phyloP scores from a whole-genome alignment of 2,888 invertebrate genomes.

The Hedychridium roseum region DNA sequence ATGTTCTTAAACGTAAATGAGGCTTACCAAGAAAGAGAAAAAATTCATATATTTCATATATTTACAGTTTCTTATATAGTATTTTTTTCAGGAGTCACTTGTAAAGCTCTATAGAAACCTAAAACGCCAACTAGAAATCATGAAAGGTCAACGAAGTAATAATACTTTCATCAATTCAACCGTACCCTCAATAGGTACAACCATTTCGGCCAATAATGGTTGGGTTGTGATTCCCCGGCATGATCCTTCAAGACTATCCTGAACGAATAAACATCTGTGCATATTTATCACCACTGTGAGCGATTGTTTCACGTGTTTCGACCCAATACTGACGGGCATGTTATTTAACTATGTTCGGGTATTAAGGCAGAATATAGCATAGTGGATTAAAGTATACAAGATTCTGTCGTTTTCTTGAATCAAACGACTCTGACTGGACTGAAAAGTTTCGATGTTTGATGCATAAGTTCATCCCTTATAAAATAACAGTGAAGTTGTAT shows the following conservation, averaged over 20 bases:
- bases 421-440: too few relatives aligned
- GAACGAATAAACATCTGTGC: constrained; percentile 22
- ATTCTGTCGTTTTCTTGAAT: too few relatives aligned
- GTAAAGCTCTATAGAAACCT: constrained; percentile 73
- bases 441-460: too few relatives aligned
- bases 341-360: too few relatives aligned
- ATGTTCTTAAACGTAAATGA: background rate
- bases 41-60: background rate
- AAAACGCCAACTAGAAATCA: constrained; percentile 71
- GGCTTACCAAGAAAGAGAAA: background rate
- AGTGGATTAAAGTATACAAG: too few relatives aligned
- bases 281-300: too few relatives aligned
- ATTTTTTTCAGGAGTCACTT: constrained; percentile 70
- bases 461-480: too few relatives aligned
- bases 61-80: constrained; percentile 1
- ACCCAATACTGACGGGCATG: too few relatives aligned
- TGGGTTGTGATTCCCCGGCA: constrained; percentile 66
- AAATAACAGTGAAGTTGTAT: too few relatives aligned
- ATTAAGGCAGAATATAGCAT: too few relatives aligned
- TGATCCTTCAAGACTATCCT: constrained; percentile 50
- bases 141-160: constrained; percentile 60
- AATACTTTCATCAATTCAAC: constrained; percentile 13
- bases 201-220: constrained; percentile 62
- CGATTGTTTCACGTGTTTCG: too few relatives aligned
- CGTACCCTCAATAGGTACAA: constrained; percentile 26